Percentiles rank a stretch among this genome's conserved stretches.
Conservation (phyloP, 2,797 vertebrate genomes). For the Brotula barbata region DNA sequence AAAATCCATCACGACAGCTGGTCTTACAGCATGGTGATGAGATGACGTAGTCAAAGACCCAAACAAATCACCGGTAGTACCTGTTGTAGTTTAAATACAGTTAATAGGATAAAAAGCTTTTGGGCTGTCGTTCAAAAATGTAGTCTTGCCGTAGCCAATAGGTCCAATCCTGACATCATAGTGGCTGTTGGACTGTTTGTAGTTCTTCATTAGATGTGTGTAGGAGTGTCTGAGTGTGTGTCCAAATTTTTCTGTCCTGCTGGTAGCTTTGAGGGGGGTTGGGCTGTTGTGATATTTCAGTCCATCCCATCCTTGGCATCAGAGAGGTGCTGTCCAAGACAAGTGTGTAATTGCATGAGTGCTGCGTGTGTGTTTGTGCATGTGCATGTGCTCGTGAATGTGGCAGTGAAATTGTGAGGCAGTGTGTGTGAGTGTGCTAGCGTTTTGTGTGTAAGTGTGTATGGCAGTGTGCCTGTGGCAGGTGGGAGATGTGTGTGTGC, state of each 20-base stretch:
- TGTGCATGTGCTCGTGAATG: conserved; percentile 13
- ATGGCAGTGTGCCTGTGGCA: conserved; percentile 67
- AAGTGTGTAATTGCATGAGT: conserved; percentile 17
- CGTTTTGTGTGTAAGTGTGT: conserved; percentile 30
- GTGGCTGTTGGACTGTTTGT: conserved; percentile 23
- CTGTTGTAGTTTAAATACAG: conserved; percentile 5
- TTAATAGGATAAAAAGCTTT: not conserved
- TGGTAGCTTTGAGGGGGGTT: conserved; percentile 57
- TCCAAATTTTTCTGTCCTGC: conserved; percentile 49
- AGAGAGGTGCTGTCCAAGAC: conserved; percentile 47
- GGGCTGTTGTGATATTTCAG: conserved; percentile 32
- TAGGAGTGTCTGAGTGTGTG: conserved; percentile 8
- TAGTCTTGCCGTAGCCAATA: not conserved
- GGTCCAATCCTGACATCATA: conserved; percentile 55
- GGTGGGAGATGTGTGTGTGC: conserved; percentile 37
- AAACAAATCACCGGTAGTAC: conserved; percentile 29
- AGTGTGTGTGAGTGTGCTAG: conserved; percentile 47
- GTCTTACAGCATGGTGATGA: conserved; percentile 14
- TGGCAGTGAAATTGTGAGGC: conserved; percentile 58
- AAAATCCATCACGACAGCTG: conserved; percentile 26
- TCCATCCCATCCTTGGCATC: conserved; percentile 65
- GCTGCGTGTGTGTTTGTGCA: conserved; percentile 21
- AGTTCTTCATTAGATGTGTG: conserved; percentile 9
- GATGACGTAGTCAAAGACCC: conserved; percentile 4
- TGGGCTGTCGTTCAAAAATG: not conserved